phyloP scores from a whole-genome alignment of 1,140 invertebrate species.

The Schmidtea mediterranea region DNA sequence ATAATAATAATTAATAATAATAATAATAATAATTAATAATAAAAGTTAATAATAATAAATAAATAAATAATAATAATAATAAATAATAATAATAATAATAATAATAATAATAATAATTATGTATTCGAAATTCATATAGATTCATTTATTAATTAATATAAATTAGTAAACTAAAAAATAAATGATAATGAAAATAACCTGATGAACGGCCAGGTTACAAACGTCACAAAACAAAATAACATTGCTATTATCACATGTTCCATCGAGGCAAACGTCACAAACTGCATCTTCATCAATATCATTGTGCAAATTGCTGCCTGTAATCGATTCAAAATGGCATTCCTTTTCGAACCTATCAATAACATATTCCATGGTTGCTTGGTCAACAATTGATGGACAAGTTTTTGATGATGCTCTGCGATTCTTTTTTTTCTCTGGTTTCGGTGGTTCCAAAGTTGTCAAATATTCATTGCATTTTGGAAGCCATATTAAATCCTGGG shows the following conservation, averaged over 20 bases:
- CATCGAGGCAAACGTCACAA: conserved; percentile 63
- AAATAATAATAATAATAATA: neutral
- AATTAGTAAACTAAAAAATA: too few relatives aligned
- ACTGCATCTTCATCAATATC: conserved; percentile 74
- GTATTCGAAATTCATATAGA: neutral
- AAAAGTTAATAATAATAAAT: too few relatives aligned
- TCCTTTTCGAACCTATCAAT: conserved; percentile 82
- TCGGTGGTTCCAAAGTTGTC: conserved; percentile 4
- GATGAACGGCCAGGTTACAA: conserved; percentile 93
- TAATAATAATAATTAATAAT: too few relatives aligned
- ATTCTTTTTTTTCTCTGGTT: neutral
- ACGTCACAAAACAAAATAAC: conserved; percentile 92
- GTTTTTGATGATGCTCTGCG: too few relatives aligned
- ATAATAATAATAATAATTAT: neutral
- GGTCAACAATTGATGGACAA: neutral
- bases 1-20: too few relatives aligned
- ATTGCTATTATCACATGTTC: conserved; percentile 85
- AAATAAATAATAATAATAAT: too few relatives aligned
- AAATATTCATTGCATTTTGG: conserved; percentile 2
- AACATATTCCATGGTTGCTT: conserved; percentile 52
- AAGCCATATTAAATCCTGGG: neutral
- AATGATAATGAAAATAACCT: conserved; percentile 33
- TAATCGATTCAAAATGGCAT: conserved; percentile 38
- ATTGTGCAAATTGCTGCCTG: conserved; percentile 16
- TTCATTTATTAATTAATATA: neutral